Conservation (phyloP, 2,888 invertebrate species). For the Tyria jacobaeae region DNA sequence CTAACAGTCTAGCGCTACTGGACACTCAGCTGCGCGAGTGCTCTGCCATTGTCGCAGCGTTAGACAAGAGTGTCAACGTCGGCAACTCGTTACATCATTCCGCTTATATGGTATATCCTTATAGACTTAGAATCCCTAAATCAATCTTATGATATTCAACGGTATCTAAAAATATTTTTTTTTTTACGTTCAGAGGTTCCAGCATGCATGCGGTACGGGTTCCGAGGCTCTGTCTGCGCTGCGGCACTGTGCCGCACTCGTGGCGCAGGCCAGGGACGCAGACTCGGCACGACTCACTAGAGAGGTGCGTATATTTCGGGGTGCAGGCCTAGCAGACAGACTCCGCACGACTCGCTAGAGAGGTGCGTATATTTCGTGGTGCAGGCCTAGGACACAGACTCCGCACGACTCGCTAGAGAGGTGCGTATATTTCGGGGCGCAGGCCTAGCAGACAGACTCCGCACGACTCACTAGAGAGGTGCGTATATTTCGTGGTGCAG, state of each 20-base stretch:
- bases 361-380: slow-evolving; percentile 43
- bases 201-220: slow-evolving; percentile 86
- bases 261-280: slow-evolving; percentile 88
- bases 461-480: too few species aligned
- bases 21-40: slow-evolving; percentile 86
- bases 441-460: too few species aligned
- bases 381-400: too few species aligned
- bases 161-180: too few species aligned
- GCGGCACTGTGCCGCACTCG: slow-evolving; percentile 88
- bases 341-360: too few species aligned
- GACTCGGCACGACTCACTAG: slow-evolving; percentile 71
- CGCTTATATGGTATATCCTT: slow-evolving; percentile 79
- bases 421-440: too few species aligned
- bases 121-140: background rate
- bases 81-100: slow-evolving; percentile 81
- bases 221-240: slow-evolving; percentile 85
- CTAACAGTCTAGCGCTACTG: slow-evolving; percentile 82
- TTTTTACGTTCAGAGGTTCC: slow-evolving; percentile 73
- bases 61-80: slow-evolving; percentile 80
- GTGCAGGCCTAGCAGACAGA: too few species aligned
- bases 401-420: too few species aligned
- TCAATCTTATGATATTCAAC: too few species aligned
- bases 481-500: too few species aligned
- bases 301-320: slow-evolving; percentile 59
- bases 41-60: slow-evolving; percentile 77